Base-by-base conservation (phyloP, 2,797 vertebrate genomes). In the Sebastes goodei region DNA sequence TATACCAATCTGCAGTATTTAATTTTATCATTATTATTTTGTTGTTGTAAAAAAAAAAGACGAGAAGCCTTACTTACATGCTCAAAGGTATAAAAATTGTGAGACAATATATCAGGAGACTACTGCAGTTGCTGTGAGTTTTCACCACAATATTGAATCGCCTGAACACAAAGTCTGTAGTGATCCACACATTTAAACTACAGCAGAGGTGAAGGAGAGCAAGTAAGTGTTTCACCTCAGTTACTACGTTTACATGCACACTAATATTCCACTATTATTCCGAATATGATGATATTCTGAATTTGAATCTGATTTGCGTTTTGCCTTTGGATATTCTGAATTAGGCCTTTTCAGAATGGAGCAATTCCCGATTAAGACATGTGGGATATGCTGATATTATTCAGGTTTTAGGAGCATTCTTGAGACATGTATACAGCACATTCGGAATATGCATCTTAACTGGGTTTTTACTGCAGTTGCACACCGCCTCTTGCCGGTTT, bases 141-240 rank as follows among this genome's bases (percentile, higher is more conserved):
- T 9, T 59, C 57, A 38, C 0, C 12, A 38, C 35, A 38, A 38
- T 38, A 38, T 38, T 38, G 0, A 1, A 38, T 38, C 12, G 0
- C 35, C 12, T 38, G 1, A 38, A 38, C 35, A 38, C 12, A 10
- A 11, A 27, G 38, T 66, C 14, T 27, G 14, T 11, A 20, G 23
- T 29, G 23, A 66, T 66, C 23, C 23, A 20, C 38, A 29, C 15
- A 27, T 42, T 64, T 9, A 21, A 53, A 55, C 12, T 25, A 17
- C 30, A 23, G 30, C 21, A 56, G 17, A 69, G 10, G 17, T 27
- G 53, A 57, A 10, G 29, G 7, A 55, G 29, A 55, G 30, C 10
- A 32, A 20, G 4, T 38, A 7, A 2, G 23, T 8, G 35, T 71
- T 71, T 5, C 29, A 32, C 49, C 1, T 23, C 14, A 42, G 14